These are phyloP conservation scores for Samia ricini DNA, from an alignment of 1,140 invertebrate genomes.

Conservation along the genomic window DNA sequence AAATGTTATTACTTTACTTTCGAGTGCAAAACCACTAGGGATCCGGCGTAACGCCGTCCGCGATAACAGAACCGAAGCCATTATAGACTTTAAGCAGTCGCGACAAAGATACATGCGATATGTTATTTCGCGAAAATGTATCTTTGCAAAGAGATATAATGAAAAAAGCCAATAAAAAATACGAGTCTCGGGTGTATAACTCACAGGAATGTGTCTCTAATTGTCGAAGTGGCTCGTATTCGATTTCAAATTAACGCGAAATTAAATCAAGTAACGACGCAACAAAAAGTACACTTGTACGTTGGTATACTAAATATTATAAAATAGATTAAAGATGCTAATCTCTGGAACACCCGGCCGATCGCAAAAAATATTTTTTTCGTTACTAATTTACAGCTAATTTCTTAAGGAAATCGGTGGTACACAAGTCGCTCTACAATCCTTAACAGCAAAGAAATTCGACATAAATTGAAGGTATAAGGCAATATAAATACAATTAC, in stretches of 20 bases:
- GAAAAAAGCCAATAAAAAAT: constrained; percentile 64
- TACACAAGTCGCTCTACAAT: too few species aligned
- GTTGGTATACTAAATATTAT: too few species aligned
- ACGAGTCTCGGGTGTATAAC: constrained; percentile 59
- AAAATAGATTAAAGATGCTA: neutral
- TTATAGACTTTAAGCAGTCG: constrained; percentile 34
- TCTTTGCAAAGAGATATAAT: constrained; percentile 48
- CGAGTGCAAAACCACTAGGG: constrained; percentile 25
- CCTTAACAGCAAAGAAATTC: too few species aligned
- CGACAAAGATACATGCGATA: constrained; percentile 37
- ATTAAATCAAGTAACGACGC: constrained; percentile 35
- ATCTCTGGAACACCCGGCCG: too few species aligned
- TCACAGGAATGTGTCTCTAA: constrained; percentile 69
- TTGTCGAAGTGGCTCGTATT: constrained; percentile 54
- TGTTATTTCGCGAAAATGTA: constrained; percentile 32
- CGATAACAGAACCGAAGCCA: constrained; percentile 12
- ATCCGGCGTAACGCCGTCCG: neutral
- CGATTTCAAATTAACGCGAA: constrained; percentile 61
- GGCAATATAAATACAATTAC: too few species aligned
- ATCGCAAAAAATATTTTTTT: too few species aligned
- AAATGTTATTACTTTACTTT: constrained; percentile 40
- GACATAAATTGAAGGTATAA: too few species aligned
- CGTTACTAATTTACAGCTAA: too few species aligned
- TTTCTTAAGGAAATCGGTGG: too few species aligned
- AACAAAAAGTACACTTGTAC: constrained; percentile 1